Evolutionary conservation across 2,888 invertebrate species (phyloP), one percentile per base, ranked within the genome.

Genomic region (Gisinianus flammeolus): DNA sequence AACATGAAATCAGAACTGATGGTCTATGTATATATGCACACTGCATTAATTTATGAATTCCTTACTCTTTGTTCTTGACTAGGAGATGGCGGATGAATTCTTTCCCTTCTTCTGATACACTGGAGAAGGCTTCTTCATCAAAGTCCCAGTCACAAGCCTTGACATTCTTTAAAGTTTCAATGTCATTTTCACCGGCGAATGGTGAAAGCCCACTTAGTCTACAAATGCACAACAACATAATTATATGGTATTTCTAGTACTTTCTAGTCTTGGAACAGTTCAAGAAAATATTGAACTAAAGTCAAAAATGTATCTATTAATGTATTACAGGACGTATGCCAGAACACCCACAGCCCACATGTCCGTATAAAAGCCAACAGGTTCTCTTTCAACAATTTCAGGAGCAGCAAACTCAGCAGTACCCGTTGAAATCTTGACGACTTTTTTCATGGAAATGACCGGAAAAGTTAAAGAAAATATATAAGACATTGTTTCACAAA

Each of bases 261-360:
- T n/a, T n/a, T n/a, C n/a, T n/a, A n/a, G n/a, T n/a, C n/a, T n/a
- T n/a, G n/a, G n/a, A n/a, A n/a, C n/a, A n/a, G n/a, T n/a, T n/a
- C n/a, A n/a, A n/a, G n/a, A n/a, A n/a, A n/a, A n/a, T n/a, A n/a
- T n/a, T n/a, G n/a, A n/a, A n/a, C n/a, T n/a, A n/a, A n/a, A n/a
- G n/a, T n/a, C n/a, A n/a, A n/a, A n/a, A n/a, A n/a, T n/a, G n/a
- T n/a, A n/a, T n/a, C n/a, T n/a, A n/a, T n/a, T n/a, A n/a, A n/a
- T n/a, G n/a, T n/a, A 95, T 94, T 89, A 96, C 93, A 99, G 90
- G 58, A 99, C 98, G 87, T 99, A 99, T 22, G 95, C 93, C n/a
- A 99, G 90, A 0, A 99, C 99, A 86, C 99, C 99, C 44, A 97
- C 94, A 52, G 98, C 98, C 99, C 99, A 99, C 99, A 99, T 99